Percentiles rank a stretch among this genome's conserved stretches.
Evolutionary conservation across 2,888 invertebrate genomes (phyloP).

Genomic region (Ichneumon xanthorius): DNA sequence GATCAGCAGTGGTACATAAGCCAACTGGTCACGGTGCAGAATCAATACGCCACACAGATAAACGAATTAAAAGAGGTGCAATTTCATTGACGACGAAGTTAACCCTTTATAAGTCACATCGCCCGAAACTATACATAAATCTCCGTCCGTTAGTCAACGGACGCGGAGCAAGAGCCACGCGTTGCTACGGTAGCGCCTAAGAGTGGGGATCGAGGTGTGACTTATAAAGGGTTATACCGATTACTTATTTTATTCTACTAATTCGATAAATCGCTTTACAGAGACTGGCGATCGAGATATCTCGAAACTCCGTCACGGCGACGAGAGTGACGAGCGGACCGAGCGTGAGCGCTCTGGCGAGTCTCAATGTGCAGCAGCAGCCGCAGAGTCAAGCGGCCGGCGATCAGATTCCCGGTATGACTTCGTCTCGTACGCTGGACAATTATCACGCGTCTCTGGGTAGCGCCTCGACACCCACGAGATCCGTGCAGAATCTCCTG

Average conservation of each 20-base stretch:
- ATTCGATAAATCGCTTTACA: constrained; percentile 75
- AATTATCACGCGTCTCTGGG: constrained; percentile 60
- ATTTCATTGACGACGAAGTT: neutral
- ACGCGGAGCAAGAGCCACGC: too few relatives aligned
- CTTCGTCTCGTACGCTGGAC: constrained; percentile 74
- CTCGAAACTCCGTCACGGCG: constrained; percentile 88
- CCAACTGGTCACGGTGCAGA: constrained; percentile 92
- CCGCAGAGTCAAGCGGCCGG: constrained; percentile 66
- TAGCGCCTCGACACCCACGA: constrained; percentile 56
- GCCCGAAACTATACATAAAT: too few relatives aligned
- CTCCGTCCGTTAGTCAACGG: too few relatives aligned
- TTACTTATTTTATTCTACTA: neutral
- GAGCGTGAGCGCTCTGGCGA: constrained; percentile 52
- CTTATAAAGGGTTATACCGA: neutral
- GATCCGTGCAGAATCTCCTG: constrained; percentile 73
- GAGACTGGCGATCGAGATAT: constrained; percentile 90
- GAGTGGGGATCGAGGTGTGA: too few relatives aligned
- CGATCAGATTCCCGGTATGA: constrained; percentile 72
- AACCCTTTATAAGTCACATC: too few relatives aligned
- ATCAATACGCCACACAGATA: constrained; percentile 92
- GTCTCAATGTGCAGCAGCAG: constrained; percentile 67
- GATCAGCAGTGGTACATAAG: constrained; percentile 97
- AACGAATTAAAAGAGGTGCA: constrained; percentile 94
- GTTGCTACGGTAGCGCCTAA: too few relatives aligned
- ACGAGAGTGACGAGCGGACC: constrained; percentile 79